Base-by-base conservation (phyloP, 1,140 invertebrate genomes). In the Magallana gigas region DNA sequence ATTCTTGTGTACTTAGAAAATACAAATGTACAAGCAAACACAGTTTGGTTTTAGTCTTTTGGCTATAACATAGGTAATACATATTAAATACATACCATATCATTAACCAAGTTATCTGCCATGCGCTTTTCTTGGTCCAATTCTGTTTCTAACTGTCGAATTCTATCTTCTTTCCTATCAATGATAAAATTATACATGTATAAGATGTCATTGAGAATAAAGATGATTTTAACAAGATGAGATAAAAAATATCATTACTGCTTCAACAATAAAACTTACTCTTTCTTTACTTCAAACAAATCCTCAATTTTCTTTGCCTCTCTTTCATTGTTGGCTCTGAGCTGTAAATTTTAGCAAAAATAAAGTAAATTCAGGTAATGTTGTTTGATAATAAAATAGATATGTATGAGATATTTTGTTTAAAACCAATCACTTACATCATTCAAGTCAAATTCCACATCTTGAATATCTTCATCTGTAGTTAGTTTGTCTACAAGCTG, bases 41-140 rank as follows among this genome's bases (percentile, higher is more conserved):
- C 0, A 1, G 2, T 48, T 48, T 48, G 36, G 1, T 48, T 48
- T 48, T 48, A 48, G 36, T 48, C 36, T 0, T 48, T 48, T 48
- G 36, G 36, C 36, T 48, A 48, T 48, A 48, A 36, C 5, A 48
- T 48, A 5, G 36, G 0, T 1, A 48, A 2, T 5, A 36, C 18
- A 29, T 6, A 76, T 23, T 23, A 57, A 14, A 29, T 14, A 90
- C 91, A 82, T 80, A 95, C 93, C 96, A 97, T 96, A 62, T 95
- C 95, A 86, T 96, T 95, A 9, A 97, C 94, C 0, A 97, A 91
- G 83, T 95, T 96, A 60, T 97, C 96, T 2, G 96, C 95, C 88
- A 96, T 96, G 76, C 95, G 95, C 83, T 95, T 96, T 90, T 97
- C 97, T 92, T 96, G 96, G 64, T 97, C 96, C 88, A 97, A 96